A percentile compares a stretch with the other conserved stretches of the same genome.
Evolutionary conservation across 2,113 vertebrate species (phyloP).

Genomic region (Stegastes partitus): DNA sequence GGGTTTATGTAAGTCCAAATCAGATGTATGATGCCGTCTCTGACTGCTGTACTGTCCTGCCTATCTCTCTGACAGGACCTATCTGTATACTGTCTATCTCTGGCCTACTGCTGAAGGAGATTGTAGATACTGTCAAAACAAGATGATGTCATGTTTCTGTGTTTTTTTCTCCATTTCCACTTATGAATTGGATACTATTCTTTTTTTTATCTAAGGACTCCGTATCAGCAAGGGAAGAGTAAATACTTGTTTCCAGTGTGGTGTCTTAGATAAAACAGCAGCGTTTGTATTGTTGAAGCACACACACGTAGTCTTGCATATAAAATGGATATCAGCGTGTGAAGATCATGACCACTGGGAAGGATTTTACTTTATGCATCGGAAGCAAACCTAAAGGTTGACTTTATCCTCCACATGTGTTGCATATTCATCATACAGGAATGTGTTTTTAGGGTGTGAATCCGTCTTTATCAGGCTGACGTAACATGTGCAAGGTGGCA

Average conservation of each 20-base stretch:
- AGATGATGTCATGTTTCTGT: slow-evolving; percentile 63
- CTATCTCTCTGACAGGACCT: slow-evolving; percentile 18
- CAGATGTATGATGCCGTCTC: slow-evolving; percentile 27
- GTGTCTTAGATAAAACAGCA: slow-evolving; percentile 21
- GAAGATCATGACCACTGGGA: background rate
- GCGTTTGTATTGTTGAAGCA: slow-evolving; percentile 17
- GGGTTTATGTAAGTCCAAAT: slow-evolving; percentile 58
- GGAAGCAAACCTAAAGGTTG: slow-evolving; percentile 3
- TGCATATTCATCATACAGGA: slow-evolving; percentile 24
- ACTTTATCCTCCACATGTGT: slow-evolving; percentile 8
- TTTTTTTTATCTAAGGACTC: slow-evolving; percentile 40
- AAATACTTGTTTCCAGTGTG: slow-evolving; percentile 13
- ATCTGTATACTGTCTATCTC: slow-evolving; percentile 47
- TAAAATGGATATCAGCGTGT: background rate
- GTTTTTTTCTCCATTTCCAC: slow-evolving; percentile 10
- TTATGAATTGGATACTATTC: slow-evolving; percentile 45
- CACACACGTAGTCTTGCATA: slow-evolving; percentile 20
- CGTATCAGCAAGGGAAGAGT: slow-evolving; percentile 8
- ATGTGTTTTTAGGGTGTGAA: slow-evolving; percentile 23
- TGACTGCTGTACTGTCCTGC: slow-evolving; percentile 36
- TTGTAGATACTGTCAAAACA: slow-evolving; percentile 42
- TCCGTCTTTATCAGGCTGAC: slow-evolving; percentile 18
- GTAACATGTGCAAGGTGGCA: background rate
- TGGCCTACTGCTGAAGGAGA: slow-evolving; percentile 45
- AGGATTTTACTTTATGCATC: background rate